phyloP scores from a whole-genome alignment of 2,888 invertebrate genomes.

The Ypsolopha scabrella region DNA sequence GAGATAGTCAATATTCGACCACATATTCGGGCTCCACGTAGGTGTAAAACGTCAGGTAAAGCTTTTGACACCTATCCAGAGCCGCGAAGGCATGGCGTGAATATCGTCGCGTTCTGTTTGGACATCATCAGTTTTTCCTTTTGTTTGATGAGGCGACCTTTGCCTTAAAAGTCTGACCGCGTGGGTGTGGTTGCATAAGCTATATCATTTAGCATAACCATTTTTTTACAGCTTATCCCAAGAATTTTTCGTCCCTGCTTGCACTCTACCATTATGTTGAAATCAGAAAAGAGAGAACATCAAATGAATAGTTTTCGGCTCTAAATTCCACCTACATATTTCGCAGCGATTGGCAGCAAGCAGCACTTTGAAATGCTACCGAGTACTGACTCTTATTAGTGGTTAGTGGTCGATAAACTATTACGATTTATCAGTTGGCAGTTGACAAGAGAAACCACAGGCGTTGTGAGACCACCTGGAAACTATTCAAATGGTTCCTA shows the following conservation, averaged over 20 bases:
- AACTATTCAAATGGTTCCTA: slow-evolving; percentile 4
- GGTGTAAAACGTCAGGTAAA: slow-evolving; percentile 59
- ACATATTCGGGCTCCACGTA: slow-evolving; percentile 32
- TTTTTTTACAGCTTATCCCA: neutral
- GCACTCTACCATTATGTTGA: no score
- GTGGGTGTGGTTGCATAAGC: slow-evolving; percentile 32
- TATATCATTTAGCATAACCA: slow-evolving; percentile 7
- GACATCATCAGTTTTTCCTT: slow-evolving; percentile 39
- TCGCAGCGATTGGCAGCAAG: no score
- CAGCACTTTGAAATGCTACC: no score
- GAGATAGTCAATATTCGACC: slow-evolving; percentile 45
- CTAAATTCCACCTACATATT: no score
- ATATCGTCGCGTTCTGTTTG: slow-evolving; percentile 59
- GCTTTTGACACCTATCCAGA: slow-evolving; percentile 65
- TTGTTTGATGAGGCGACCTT: slow-evolving; percentile 32
- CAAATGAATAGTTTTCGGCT: no score
- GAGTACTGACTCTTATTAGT: no score
- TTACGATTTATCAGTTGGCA: no score
- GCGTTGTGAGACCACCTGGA: neutral
- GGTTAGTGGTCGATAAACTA: no score
- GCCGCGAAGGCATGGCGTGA: slow-evolving; percentile 46
- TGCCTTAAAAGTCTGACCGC: slow-evolving; percentile 24
- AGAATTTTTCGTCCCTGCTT: no score
- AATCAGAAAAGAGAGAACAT: no score
- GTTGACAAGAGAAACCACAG: neutral